Base-by-base conservation (phyloP, 2,113 vertebrate genomes). In the Amazona guildingii region DNA sequence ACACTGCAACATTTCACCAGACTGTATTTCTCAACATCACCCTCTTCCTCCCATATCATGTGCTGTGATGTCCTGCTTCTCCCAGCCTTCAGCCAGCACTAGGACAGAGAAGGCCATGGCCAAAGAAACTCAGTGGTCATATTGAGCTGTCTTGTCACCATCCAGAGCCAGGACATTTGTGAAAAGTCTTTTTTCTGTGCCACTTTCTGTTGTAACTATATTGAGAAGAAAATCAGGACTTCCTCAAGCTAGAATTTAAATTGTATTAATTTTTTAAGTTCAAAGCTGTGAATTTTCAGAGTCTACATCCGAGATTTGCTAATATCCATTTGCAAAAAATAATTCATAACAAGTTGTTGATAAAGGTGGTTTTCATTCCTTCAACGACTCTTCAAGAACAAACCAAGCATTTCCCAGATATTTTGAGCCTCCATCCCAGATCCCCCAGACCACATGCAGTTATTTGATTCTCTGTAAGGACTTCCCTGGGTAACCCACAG, bases 1-100 rank as follows among this genome's bases (percentile, higher is more conserved):
- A 10, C 24, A 33, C 17, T 51, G 31, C 35, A 76, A 9, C 17
- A 31, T 76, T 64, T 52, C 57, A 54, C 18, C 20, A 61, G 24
- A 5, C 72, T 69, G 24, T 3, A 1, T 54, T 82, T 74, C 80
- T 64, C 19, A 67, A 23, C 1, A 1, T 35, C 31, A 62, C 1
- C 0, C 6, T 51, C 12, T 48, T 14, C 33, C 9, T 82, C 55
- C 17, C 0, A 0, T n/a, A 4, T 19, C 11, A 23, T 48, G 12
- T 21, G 41, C 9, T 61, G 17, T 17, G 24, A 17, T 4, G 0
- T 8, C 31, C 51, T n/a, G 14, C 31, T 67, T 11, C 20, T 73
- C 17, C 18, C 20, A 35, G 21, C 17, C n/a, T 66, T 76, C 31
- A 25, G 12, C 20, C 57, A 62, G 10, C 14, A n/a, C 18, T 39